A percentile compares a stretch with the other conserved stretches of the same genome.
Conservation (phyloP, 2,797 vertebrate species). For the Pseudochromis fuscus region DNA sequence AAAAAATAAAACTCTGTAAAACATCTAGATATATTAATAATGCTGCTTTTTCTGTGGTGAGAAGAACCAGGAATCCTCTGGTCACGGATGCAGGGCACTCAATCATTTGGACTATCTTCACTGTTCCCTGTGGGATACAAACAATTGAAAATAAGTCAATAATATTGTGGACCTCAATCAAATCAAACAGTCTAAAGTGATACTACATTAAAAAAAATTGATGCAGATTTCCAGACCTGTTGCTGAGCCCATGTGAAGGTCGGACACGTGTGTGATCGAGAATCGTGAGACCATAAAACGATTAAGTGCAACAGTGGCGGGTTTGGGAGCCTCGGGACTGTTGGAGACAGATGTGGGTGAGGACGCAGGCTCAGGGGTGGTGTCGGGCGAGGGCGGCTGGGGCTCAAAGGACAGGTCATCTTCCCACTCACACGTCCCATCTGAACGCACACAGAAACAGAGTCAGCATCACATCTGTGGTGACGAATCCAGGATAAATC, state of each 20-base stretch:
- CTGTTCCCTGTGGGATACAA: slow-evolving; percentile 80
- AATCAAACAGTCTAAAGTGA: background rate
- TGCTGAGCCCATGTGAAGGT: slow-evolving; percentile 84
- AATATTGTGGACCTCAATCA: background rate
- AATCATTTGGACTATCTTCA: slow-evolving; percentile 82
- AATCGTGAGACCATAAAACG: slow-evolving; percentile 96
- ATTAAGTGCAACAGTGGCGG: slow-evolving; percentile 82
- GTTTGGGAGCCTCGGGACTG: slow-evolving; percentile 80
- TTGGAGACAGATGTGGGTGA: slow-evolving; percentile 56
- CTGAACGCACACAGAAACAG: slow-evolving; percentile 75
- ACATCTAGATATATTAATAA: slow-evolving; percentile 73
- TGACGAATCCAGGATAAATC: background rate
- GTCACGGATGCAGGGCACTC: slow-evolving; percentile 50
- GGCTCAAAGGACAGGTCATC: slow-evolving; percentile 80
- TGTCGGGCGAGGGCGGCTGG: slow-evolving; percentile 69
- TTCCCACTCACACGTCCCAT: slow-evolving; percentile 82
- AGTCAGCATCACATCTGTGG: background rate
- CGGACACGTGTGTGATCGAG: slow-evolving; percentile 95
- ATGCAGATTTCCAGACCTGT: too few relatives aligned
- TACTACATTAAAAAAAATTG: too few relatives aligned
- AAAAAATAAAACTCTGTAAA: slow-evolving; percentile 81
- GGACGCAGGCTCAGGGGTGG: slow-evolving; percentile 46
- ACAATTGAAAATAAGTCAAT: slow-evolving; percentile 7
- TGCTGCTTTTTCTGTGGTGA: slow-evolving; percentile 68
- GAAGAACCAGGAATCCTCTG: slow-evolving; percentile 60